phyloP scores from a whole-genome alignment of 2,888 invertebrate species.

The Limnephilus lunatus region DNA sequence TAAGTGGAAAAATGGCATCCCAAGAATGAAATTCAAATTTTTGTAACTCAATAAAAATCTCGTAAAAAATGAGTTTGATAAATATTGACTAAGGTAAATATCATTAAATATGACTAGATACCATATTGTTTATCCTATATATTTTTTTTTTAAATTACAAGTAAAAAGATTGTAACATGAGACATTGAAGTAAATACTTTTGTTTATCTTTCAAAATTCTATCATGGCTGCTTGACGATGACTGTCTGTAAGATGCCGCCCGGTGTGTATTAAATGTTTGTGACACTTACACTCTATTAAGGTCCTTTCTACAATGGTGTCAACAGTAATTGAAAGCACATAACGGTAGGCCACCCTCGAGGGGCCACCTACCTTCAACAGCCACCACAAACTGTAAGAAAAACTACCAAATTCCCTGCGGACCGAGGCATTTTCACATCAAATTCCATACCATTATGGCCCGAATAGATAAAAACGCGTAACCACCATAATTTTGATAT shows the following conservation, averaged over 20 bases:
- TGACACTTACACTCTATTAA: constrained; percentile 59
- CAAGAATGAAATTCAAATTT: too few species aligned
- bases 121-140: too few species aligned
- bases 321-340: constrained; percentile 61
- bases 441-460: not conserved
- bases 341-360: constrained; percentile 60
- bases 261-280: constrained; percentile 61
- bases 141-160: too few species aligned
- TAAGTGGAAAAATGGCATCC: too few species aligned
- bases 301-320: constrained; percentile 59
- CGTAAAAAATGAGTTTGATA: too few species aligned
- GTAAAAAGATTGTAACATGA: not conserved
- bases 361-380: not conserved
- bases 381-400: not conserved
- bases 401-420: constrained; percentile 36
- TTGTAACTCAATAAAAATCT: too few species aligned
- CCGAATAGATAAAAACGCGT: not conserved
- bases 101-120: too few species aligned
- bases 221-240: not conserved
- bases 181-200: too few species aligned
- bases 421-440: constrained; percentile 7
- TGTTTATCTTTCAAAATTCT: not conserved
- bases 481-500: not conserved
- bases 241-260: constrained; percentile 47
- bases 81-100: too few species aligned